Conservation (phyloP, 2,113 vertebrate species). For the Uropsilus gracilis region DNA sequence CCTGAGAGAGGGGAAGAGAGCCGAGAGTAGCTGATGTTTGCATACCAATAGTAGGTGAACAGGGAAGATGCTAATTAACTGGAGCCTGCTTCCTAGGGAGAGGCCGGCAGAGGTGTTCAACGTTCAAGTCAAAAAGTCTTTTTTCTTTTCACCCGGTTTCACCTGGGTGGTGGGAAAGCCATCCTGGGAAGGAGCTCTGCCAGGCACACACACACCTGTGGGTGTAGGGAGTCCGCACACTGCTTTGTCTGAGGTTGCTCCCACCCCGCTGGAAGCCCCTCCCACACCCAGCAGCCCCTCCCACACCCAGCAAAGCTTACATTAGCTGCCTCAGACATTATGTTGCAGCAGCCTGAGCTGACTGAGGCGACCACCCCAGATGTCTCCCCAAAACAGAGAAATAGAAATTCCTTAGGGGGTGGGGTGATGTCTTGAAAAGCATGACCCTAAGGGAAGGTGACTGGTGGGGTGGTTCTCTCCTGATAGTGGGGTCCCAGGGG, state of each 20-base stretch:
- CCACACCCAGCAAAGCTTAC: background rate
- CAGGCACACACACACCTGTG: background rate
- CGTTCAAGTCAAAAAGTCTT: too few relatives aligned
- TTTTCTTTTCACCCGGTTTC: too few relatives aligned
- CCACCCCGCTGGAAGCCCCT: background rate
- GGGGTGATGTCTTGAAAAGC: background rate
- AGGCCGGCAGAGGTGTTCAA: too few relatives aligned
- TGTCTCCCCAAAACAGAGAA: background rate
- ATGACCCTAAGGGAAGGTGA: too few relatives aligned
- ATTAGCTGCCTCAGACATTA: background rate
- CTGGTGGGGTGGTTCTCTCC: background rate
- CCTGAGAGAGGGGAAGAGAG: too few relatives aligned
- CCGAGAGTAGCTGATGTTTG: too few relatives aligned
- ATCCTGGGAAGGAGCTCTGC: background rate
- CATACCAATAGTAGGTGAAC: too few relatives aligned
- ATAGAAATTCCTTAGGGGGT: background rate
- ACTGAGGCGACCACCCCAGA: background rate
- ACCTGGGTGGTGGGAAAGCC: too few relatives aligned
- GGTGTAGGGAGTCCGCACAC: too few relatives aligned
- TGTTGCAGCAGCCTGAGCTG: background rate
- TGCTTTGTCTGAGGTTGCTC: background rate
- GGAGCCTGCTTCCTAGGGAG: too few relatives aligned
- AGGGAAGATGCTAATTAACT: too few relatives aligned
- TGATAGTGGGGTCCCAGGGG: background rate
- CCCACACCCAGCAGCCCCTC: background rate